Evolutionary conservation across 2,888 invertebrate species (phyloP).

Genomic region (Drosophila buzzatii): DNA sequence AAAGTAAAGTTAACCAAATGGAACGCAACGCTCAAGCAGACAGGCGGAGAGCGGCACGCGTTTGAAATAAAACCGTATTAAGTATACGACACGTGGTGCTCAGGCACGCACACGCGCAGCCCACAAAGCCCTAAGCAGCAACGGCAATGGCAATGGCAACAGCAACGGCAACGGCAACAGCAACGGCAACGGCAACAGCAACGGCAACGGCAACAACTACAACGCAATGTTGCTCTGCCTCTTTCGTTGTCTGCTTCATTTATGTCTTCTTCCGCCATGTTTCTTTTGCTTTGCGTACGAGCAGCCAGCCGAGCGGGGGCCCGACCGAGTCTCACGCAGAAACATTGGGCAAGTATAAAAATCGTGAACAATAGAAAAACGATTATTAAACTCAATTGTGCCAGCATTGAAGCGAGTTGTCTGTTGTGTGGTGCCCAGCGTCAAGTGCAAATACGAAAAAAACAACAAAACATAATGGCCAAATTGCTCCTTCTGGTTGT

Average conservation of each 20-base stretch:
- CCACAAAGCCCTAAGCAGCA: conserved; percentile 31
- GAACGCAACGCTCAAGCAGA: conserved; percentile 19
- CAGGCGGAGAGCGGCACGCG: conserved; percentile 55
- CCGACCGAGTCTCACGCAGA: conserved; percentile 30
- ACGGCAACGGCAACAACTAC: conserved; percentile 24
- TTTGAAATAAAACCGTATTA: conserved; percentile 72
- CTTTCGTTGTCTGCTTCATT: conserved; percentile 69
- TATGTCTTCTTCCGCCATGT: conserved; percentile 80
- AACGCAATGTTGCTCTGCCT: conserved; percentile 48
- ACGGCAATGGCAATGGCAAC: conserved; percentile 13
- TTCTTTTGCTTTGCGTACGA: conserved; percentile 42
- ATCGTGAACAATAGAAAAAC: conserved; percentile 85
- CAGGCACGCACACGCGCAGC: conserved; percentile 53
- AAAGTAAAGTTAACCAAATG: conserved; percentile 23
- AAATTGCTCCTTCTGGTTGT: conserved; percentile 86
- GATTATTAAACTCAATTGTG: conserved; percentile 85
- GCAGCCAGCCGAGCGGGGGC: conserved; percentile 34
- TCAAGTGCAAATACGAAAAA: conserved; percentile 21
- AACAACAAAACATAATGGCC: conserved; percentile 65
- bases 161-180: neutral
- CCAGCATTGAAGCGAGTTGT: conserved; percentile 83
- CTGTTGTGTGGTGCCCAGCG: conserved; percentile 71
- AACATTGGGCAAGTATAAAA: conserved; percentile 84
- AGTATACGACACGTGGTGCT: conserved; percentile 73
- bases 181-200: conserved; percentile 3